Conservation (phyloP, 2,113 vertebrate genomes). For the Oncorhynchus keta region DNA sequence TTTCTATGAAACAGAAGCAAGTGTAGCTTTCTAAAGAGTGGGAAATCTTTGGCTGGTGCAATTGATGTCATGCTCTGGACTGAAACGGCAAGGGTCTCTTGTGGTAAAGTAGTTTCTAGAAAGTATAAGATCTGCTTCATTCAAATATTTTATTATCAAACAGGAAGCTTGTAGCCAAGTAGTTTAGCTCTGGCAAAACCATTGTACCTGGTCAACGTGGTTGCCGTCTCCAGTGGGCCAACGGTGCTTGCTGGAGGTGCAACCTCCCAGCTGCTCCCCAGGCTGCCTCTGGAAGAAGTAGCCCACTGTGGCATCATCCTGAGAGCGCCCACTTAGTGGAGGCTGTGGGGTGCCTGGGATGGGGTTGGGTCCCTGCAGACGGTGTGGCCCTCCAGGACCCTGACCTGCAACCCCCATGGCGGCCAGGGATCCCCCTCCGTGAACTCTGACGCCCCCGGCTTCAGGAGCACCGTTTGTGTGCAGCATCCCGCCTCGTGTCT, state of each 20-base stretch:
- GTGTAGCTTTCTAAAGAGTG: too few species aligned
- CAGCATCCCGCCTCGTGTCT: slow-evolving; percentile 77
- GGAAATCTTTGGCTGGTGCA: not conserved
- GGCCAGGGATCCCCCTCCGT: slow-evolving; percentile 56
- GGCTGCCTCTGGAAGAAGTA: slow-evolving; percentile 78
- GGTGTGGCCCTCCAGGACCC: slow-evolving; percentile 61
- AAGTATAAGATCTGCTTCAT: not conserved
- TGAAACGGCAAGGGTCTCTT: too few species aligned
- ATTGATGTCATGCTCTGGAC: not conserved
- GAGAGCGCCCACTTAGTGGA: slow-evolving; percentile 67
- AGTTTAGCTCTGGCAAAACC: not conserved
- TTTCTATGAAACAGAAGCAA: too few species aligned
- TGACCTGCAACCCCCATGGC: slow-evolving; percentile 56
- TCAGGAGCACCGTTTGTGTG: slow-evolving; percentile 69
- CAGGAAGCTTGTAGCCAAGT: not conserved
- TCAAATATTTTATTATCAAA: not conserved
- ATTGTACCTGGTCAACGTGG: slow-evolving; percentile 58
- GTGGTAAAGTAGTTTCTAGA: not conserved
- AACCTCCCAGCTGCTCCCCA: slow-evolving; percentile 70
- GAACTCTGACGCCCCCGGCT: slow-evolving; percentile 58
- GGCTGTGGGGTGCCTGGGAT: slow-evolving; percentile 61
- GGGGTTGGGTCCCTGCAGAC: slow-evolving; percentile 49
- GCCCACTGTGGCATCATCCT: slow-evolving; percentile 69
- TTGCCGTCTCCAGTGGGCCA: slow-evolving; percentile 71
- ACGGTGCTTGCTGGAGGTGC: slow-evolving; percentile 63